Percentiles rank a stretch among this genome's conserved stretches.
phyloP scores from a whole-genome alignment of 2,797 vertebrate species.

The Aplochiton taeniatus region DNA sequence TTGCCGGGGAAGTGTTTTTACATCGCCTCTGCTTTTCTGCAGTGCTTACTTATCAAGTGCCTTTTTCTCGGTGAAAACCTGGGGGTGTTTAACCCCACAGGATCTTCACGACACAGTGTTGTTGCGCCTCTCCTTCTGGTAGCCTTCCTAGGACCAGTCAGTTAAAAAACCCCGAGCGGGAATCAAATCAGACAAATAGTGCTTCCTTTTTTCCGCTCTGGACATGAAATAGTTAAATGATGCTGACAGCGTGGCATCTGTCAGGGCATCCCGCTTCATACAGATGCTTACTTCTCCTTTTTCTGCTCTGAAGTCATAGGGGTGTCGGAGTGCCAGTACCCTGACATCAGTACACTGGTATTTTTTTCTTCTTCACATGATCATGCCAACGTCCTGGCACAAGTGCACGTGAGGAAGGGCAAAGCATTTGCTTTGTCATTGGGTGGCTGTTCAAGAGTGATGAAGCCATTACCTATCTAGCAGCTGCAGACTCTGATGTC shows the following conservation, averaged over 20 bases:
- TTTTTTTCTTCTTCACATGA: slow-evolving; percentile 58
- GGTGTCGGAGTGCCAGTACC: slow-evolving; percentile 45
- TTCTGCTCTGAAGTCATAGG: slow-evolving; percentile 40
- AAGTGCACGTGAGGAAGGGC: slow-evolving; percentile 58
- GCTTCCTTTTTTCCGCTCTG: too few relatives aligned
- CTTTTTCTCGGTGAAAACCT: too few relatives aligned
- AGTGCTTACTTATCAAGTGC: too few relatives aligned
- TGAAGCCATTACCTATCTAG: slow-evolving; percentile 71
- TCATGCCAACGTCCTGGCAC: slow-evolving; percentile 70
- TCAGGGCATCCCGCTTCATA: slow-evolving; percentile 39
- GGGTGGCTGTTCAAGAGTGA: slow-evolving; percentile 68
- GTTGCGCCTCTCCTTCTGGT: too few relatives aligned
- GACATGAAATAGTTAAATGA: slow-evolving; percentile 52
- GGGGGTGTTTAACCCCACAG: too few relatives aligned
- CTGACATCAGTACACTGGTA: slow-evolving; percentile 59
- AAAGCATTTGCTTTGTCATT: slow-evolving; percentile 58
- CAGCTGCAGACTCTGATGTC: slow-evolving; percentile 71
- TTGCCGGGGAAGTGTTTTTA: too few relatives aligned
- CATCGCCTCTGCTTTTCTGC: too few relatives aligned
- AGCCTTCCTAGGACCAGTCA: too few relatives aligned
- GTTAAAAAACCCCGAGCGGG: too few relatives aligned
- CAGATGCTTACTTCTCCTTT: slow-evolving; percentile 50
- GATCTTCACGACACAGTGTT: too few relatives aligned
- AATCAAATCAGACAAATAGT: too few relatives aligned
- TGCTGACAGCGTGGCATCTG: slow-evolving; percentile 34